Evolutionary conservation across 2,888 invertebrate species (phyloP).

Genomic region (Scrobipalpa atriplicella): DNA sequence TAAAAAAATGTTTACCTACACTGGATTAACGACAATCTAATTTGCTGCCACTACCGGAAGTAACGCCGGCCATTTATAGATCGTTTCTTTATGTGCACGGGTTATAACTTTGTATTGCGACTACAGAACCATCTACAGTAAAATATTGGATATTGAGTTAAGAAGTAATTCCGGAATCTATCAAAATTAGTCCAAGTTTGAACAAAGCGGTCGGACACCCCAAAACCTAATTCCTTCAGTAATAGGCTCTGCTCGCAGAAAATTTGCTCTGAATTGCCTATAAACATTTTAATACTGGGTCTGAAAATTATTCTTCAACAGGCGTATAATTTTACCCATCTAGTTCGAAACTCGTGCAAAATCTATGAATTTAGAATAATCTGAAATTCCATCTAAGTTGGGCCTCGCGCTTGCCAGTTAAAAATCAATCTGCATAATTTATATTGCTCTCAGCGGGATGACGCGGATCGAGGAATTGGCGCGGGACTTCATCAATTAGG

Average conservation of each 20-base stretch:
- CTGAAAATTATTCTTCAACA: slow-evolving; percentile 16
- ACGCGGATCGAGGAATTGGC: not conserved
- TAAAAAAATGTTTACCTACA: too few relatives aligned
- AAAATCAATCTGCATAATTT: slow-evolving; percentile 41
- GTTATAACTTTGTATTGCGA: too few relatives aligned
- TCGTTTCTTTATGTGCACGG: too few relatives aligned
- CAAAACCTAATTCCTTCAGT: slow-evolving; percentile 5
- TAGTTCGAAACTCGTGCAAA: slow-evolving; percentile 32
- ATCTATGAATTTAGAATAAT: slow-evolving; percentile 38
- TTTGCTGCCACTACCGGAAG: too few relatives aligned
- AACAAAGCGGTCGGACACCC: not conserved
- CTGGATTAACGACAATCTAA: too few relatives aligned
- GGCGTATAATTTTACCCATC: slow-evolving; percentile 10
- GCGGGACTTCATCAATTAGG: not conserved
- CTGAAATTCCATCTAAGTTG: slow-evolving; percentile 39
- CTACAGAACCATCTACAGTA: too few relatives aligned
- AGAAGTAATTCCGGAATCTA: not conserved
- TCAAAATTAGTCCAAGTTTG: not conserved
- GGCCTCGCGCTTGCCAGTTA: slow-evolving; percentile 33
- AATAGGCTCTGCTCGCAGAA: not conserved
- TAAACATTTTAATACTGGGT: slow-evolving; percentile 12
- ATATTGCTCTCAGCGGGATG: slow-evolving; percentile 16
- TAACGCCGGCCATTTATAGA: too few relatives aligned
- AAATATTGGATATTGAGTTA: too few relatives aligned
- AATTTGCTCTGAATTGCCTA: slow-evolving; percentile 17